These are phyloP conservation scores for Ooceraea biroi DNA, from an alignment of 1,140 invertebrate genomes.

Conservation along the genomic window DNA sequence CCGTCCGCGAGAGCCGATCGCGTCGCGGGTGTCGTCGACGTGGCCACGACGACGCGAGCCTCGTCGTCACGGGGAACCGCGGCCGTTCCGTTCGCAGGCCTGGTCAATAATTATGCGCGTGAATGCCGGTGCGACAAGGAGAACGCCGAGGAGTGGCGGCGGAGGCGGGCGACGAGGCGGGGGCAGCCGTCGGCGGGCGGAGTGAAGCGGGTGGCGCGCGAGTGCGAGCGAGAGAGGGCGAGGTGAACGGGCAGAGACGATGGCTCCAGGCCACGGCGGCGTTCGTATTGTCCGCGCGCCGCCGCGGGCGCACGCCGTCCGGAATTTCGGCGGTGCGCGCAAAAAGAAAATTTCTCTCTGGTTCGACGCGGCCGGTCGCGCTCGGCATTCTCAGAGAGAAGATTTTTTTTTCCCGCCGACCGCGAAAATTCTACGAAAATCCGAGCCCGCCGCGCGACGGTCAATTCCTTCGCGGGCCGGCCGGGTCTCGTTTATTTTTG, in stretches of 20 bases:
- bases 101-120: slow-evolving; percentile 65
- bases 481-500: slow-evolving; percentile 84
- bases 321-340: slow-evolving; percentile 68
- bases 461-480: slow-evolving; percentile 76
- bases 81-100: background rate
- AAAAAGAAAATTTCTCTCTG: slow-evolving; percentile 81
- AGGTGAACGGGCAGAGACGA: slow-evolving; percentile 83
- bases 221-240: slow-evolving; percentile 59
- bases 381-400: slow-evolving; percentile 76
- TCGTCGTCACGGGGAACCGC: background rate
- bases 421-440: slow-evolving; percentile 75
- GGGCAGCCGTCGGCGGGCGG: slow-evolving; percentile 55
- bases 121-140: slow-evolving; percentile 45
- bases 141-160: slow-evolving; percentile 38
- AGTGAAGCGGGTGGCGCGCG: slow-evolving; percentile 57
- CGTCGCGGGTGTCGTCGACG: background rate
- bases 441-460: slow-evolving; percentile 52
- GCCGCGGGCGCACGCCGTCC: slow-evolving; percentile 20
- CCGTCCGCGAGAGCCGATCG: too few relatives aligned
- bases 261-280: slow-evolving; percentile 79
- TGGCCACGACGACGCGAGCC: background rate
- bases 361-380: background rate
- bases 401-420: slow-evolving; percentile 73
- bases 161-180: slow-evolving; percentile 71
- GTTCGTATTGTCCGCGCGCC: slow-evolving; percentile 76